phyloP scores from a whole-genome alignment of 1,140 invertebrate genomes.

The Cotesia vestalis region DNA sequence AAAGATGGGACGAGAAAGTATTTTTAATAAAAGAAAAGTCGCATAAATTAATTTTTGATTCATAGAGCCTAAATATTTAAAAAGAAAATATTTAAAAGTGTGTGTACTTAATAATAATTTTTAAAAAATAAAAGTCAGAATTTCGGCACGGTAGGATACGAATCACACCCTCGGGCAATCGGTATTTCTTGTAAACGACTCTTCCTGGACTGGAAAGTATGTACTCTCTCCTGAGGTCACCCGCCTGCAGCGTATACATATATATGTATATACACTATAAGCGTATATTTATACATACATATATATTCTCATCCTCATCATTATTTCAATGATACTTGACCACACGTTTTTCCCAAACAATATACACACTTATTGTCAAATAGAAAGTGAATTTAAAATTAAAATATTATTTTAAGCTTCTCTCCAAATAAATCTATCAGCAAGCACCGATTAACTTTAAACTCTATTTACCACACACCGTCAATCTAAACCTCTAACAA shows the following conservation, averaged over 20 bases:
- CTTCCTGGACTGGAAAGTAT: slow-evolving; percentile 40
- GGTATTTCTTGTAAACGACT: slow-evolving; percentile 35
- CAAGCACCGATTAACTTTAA: too few relatives aligned
- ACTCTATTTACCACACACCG: too few relatives aligned
- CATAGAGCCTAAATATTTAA: too few relatives aligned
- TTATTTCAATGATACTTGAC: slow-evolving; percentile 30
- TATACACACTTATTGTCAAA: slow-evolving; percentile 13
- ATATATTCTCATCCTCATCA: slow-evolving; percentile 1
- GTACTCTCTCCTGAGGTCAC: slow-evolving; percentile 37
- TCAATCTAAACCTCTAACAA: background rate
- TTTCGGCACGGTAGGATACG: slow-evolving; percentile 29
- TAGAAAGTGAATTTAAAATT: slow-evolving; percentile 13
- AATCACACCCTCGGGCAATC: slow-evolving; percentile 23
- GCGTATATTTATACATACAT: background rate
- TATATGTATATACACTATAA: background rate
- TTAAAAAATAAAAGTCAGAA: slow-evolving; percentile 14
- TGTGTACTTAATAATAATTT: too few relatives aligned
- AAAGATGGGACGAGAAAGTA: too few relatives aligned
- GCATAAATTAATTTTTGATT: too few relatives aligned
- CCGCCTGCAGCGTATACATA: slow-evolving; percentile 27
- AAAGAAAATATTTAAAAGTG: too few relatives aligned
- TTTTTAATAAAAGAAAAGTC: too few relatives aligned
- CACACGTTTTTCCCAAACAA: slow-evolving; percentile 12
- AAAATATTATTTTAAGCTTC: background rate
- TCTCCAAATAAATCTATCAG: background rate